Conservation (phyloP, 1,140 invertebrate species). For the Drosophila bocqueti region DNA sequence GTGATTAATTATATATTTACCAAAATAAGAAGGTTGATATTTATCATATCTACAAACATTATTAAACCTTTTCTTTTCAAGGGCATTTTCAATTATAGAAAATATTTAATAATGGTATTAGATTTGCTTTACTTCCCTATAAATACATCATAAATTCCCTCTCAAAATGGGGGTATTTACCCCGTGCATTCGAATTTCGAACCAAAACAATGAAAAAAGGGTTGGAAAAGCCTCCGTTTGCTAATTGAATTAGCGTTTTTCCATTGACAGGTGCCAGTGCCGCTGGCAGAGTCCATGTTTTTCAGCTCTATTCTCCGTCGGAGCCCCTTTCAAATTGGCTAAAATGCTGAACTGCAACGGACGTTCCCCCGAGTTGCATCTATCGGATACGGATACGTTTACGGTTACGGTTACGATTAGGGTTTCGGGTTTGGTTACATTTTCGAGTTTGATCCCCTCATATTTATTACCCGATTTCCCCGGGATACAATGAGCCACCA, state of each 20-base stretch:
- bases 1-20: too few species aligned
- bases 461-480: neutral
- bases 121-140: too few species aligned
- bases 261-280: constrained; percentile 48
- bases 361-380: constrained; percentile 41
- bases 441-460: neutral
- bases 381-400: neutral
- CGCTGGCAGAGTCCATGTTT: constrained; percentile 19
- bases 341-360: constrained; percentile 78
- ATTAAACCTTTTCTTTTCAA: too few species aligned
- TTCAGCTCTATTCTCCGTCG: constrained; percentile 19
- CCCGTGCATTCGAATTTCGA: neutral
- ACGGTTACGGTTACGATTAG: neutral
- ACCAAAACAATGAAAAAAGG: constrained; percentile 31
- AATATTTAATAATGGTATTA: too few species aligned
- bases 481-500: constrained; percentile 23
- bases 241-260: constrained; percentile 74
- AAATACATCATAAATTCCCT: neutral
- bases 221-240: constrained; percentile 24
- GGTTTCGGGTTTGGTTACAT: neutral
- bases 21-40: too few species aligned
- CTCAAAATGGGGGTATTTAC: too few species aligned
- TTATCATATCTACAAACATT: neutral
- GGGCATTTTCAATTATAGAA: too few species aligned
- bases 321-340: constrained; percentile 57